A percentile compares a stretch with the other conserved stretches of the same genome.
phyloP scores from a whole-genome alignment of 2,888 invertebrate genomes.

The Stenichneumon culpator region DNA sequence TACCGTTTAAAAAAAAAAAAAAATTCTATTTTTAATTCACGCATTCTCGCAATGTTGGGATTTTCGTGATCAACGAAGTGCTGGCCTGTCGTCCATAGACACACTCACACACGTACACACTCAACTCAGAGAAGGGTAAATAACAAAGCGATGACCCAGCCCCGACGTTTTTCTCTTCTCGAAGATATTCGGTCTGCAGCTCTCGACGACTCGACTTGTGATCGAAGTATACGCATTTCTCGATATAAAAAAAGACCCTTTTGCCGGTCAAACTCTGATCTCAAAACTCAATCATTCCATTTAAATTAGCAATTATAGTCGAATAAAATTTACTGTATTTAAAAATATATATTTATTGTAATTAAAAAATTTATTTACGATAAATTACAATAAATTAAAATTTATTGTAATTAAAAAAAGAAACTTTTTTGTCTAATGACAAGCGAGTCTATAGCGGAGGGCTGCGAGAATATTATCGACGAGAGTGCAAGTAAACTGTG shows the following conservation, averaged over 20 bases:
- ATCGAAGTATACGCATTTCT: neutral
- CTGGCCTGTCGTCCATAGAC: slow-evolving; percentile 80
- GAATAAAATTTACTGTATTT: neutral
- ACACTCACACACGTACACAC: slow-evolving; percentile 72
- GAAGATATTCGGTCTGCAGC: slow-evolving; percentile 26
- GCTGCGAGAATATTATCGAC: neutral
- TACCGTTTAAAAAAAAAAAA: slow-evolving; percentile 79
- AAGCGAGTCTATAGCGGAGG: slow-evolving; percentile 1
- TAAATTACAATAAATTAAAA: neutral
- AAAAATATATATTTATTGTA: slow-evolving; percentile 5
- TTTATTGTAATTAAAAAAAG: slow-evolving; percentile 2
- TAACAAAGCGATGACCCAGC: slow-evolving; percentile 18
- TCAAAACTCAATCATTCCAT: slow-evolving; percentile 65
- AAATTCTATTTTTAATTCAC: slow-evolving; percentile 84
- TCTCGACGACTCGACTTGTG: slow-evolving; percentile 15
- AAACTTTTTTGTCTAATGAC: neutral
- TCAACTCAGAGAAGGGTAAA: slow-evolving; percentile 56
- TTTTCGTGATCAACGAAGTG: slow-evolving; percentile 85
- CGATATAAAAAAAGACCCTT: slow-evolving; percentile 7
- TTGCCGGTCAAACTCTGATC: slow-evolving; percentile 43
- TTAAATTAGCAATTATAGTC: neutral
- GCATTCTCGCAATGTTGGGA: slow-evolving; percentile 84
- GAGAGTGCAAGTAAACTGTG: slow-evolving; percentile 19
- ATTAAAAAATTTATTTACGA: neutral
- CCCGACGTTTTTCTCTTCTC: slow-evolving; percentile 27